A percentile compares a stretch with the other conserved stretches of the same genome.
phyloP scores from a whole-genome alignment of 2,113 vertebrate genomes.

The Triplophysa siluroides region DNA sequence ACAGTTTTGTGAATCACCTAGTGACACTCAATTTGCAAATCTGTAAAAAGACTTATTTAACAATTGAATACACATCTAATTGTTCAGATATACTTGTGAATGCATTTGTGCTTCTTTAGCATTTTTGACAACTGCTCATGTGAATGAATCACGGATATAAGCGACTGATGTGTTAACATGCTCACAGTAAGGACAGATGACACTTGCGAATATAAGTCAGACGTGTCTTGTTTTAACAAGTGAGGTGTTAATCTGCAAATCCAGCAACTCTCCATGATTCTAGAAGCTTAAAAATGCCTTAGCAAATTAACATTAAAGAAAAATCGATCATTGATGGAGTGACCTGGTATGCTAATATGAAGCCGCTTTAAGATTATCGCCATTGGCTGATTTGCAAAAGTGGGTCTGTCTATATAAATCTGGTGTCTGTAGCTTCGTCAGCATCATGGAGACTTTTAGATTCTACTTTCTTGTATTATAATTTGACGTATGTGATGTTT shows the following conservation, averaged over 20 bases:
- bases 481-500: neutral
- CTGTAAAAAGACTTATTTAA: too few species aligned
- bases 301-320: neutral
- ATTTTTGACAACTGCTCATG: neutral
- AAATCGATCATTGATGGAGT: neutral
- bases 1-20: too few species aligned
- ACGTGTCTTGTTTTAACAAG: neutral
- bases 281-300: neutral
- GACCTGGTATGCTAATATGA: neutral
- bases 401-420: neutral
- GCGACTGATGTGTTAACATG: neutral
- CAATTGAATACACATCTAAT: neutral
- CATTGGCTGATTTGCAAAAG: too few species aligned
- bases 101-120: neutral
- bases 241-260: neutral
- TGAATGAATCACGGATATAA: neutral
- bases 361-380: too few species aligned
- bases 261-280: neutral
- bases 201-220: neutral
- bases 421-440: neutral
- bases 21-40: too few species aligned
- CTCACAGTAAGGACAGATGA: neutral
- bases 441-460: too few species aligned
- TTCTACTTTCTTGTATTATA: too few species aligned
- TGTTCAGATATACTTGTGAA: neutral